These are phyloP conservation scores for Dallia pectoralis DNA, from an alignment of 2,797 vertebrate species.

Conservation along the genomic window DNA sequence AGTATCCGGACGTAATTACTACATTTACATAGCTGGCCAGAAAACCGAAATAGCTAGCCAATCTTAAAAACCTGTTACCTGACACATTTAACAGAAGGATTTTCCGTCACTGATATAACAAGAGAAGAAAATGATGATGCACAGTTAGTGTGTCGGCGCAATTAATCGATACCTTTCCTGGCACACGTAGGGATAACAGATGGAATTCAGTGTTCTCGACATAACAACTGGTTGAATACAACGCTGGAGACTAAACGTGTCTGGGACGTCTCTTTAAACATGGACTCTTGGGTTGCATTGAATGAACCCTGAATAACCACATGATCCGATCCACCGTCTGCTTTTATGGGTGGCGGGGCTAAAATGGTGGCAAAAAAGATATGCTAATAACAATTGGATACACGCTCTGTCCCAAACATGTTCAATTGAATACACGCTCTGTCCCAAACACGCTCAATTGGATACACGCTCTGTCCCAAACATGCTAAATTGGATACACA, in stretches of 20 bases:
- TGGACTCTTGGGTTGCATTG: background rate
- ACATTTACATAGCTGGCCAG: no score
- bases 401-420: background rate
- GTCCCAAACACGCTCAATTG: no score
- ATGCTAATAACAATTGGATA: background rate
- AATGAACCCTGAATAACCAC: background rate
- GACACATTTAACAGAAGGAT: no score
- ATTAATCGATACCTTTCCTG: background rate
- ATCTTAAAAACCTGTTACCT: no score
- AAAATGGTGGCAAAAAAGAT: background rate
- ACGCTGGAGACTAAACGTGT: background rate
- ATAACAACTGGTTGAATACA: constrained; percentile 3
- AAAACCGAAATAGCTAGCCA: no score
- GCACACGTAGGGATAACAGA: background rate
- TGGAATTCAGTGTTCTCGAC: background rate
- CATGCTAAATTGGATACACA: no score
- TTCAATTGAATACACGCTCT: background rate
- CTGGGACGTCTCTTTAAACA: background rate
- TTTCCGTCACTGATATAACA: no score
- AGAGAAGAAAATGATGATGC: background rate
- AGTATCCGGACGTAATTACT: no score
- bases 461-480: background rate
- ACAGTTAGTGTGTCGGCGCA: background rate
- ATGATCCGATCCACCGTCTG: background rate
- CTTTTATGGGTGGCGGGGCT: background rate